phyloP scores from a whole-genome alignment of 2,797 vertebrate species.

The Lepus townsendii region DNA sequence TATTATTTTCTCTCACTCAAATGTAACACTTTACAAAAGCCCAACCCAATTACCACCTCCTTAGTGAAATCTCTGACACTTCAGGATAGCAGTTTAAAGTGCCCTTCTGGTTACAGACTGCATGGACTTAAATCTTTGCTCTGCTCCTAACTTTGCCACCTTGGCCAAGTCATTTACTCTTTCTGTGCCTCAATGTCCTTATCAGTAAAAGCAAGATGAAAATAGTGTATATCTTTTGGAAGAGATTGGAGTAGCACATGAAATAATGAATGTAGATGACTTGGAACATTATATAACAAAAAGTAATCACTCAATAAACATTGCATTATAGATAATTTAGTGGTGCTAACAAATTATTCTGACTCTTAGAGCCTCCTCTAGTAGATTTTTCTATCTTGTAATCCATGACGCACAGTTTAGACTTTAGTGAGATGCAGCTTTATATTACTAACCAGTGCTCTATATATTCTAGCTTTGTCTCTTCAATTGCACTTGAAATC shows the following conservation, averaged over 20 bases:
- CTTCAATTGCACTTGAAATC: not conserved
- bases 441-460: not conserved
- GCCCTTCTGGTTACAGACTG: not conserved
- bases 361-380: not conserved
- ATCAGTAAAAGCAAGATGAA: not conserved
- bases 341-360: not conserved
- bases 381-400: not conserved
- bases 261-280: slow-evolving; percentile 8
- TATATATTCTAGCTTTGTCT: not conserved
- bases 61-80: not conserved
- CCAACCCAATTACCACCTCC: not conserved
- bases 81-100: slow-evolving; percentile 22
- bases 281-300: not conserved
- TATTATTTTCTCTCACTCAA: slow-evolving; percentile 53
- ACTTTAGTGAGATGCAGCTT: not conserved
- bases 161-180: not conserved
- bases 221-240: slow-evolving; percentile 16
- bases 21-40: slow-evolving; percentile 36
- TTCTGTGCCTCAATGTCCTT: not conserved
- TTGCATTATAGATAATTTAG: not conserved
- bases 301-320: not conserved
- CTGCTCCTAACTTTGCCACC: not conserved
- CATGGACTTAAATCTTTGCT: not conserved
- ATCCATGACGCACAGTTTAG: not conserved
- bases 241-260: slow-evolving; percentile 1